Conservation (phyloP, 2,797 vertebrate genomes). For the Epinephelus malabaricus region DNA sequence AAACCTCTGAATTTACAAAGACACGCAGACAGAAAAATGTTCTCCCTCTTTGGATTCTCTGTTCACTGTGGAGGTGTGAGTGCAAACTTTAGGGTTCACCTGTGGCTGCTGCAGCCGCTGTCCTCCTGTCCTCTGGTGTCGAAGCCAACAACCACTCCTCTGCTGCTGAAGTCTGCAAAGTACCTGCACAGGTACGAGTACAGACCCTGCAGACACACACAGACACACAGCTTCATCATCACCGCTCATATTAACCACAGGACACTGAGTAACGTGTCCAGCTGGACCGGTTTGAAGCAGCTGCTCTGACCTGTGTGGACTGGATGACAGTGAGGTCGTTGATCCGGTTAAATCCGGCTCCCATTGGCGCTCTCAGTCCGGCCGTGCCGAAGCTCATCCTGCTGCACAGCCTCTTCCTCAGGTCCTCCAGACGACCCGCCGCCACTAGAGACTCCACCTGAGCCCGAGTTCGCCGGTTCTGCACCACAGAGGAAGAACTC, state of each 20-base stretch:
- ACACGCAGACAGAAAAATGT: too few relatives aligned
- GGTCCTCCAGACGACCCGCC: constrained; percentile 84
- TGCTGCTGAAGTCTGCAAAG: constrained; percentile 89
- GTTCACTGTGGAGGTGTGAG: too few relatives aligned
- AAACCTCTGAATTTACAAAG: too few relatives aligned
- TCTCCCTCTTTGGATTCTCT: too few relatives aligned
- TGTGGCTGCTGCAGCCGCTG: constrained; percentile 94
- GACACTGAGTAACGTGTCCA: not conserved
- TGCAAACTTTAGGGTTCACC: constrained; percentile 39
- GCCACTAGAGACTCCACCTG: constrained; percentile 89
- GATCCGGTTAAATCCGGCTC: constrained; percentile 94
- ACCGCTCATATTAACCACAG: too few relatives aligned
- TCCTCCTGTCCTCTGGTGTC: constrained; percentile 93
- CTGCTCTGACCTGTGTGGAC: constrained; percentile 89
- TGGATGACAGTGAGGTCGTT: constrained; percentile 97
- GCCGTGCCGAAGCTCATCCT: constrained; percentile 94
- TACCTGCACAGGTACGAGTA: constrained; percentile 90
- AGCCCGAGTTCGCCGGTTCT: constrained; percentile 91
- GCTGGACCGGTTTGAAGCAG: too few relatives aligned
- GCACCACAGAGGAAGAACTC: not conserved
- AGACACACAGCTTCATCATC: too few relatives aligned
- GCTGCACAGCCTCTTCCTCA: constrained; percentile 89
- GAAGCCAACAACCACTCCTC: constrained; percentile 94
- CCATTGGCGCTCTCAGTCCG: constrained; percentile 94
- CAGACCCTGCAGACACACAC: constrained; percentile 86